A percentile compares a stretch with the other conserved stretches of the same genome.
Conservation (phyloP, 2,888 invertebrate genomes). For the Operophtera brumata region DNA sequence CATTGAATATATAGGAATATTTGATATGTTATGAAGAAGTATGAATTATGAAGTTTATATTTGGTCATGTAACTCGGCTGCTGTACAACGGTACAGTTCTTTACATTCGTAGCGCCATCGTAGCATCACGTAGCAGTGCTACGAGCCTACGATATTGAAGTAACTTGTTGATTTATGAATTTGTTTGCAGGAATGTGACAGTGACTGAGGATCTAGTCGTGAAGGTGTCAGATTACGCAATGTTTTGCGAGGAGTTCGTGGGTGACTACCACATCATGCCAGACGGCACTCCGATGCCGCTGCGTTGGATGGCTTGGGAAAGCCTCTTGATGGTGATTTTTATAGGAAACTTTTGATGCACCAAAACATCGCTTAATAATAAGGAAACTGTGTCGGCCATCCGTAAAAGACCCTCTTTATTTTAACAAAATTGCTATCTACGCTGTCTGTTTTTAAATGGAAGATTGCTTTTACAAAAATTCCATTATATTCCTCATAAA, state of each 20-base stretch:
- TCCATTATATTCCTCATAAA: background rate
- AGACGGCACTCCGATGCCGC: conserved; percentile 89
- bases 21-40: no score
- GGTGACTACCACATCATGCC: conserved; percentile 92
- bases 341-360: background rate
- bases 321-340: conserved; percentile 86
- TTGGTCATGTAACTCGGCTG: no score
- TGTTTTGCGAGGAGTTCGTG: conserved; percentile 89
- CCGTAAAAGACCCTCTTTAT: no score
- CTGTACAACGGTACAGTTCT: no score
- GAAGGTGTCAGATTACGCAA: conserved; percentile 92
- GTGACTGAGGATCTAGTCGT: conserved; percentile 89
- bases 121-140: background rate
- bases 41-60: no score
- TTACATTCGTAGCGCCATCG: no score
- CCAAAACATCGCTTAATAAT: background rate
- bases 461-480: background rate
- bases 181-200: conserved; percentile 87
- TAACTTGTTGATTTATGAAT: conserved; percentile 2
- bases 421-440: background rate
- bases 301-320: conserved; percentile 98
- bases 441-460: background rate
- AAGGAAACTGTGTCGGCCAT: no score
- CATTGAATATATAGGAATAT: no score
- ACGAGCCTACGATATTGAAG: background rate